Conservation (phyloP, 2,113 vertebrate genomes). For the Puma concolor region DNA sequence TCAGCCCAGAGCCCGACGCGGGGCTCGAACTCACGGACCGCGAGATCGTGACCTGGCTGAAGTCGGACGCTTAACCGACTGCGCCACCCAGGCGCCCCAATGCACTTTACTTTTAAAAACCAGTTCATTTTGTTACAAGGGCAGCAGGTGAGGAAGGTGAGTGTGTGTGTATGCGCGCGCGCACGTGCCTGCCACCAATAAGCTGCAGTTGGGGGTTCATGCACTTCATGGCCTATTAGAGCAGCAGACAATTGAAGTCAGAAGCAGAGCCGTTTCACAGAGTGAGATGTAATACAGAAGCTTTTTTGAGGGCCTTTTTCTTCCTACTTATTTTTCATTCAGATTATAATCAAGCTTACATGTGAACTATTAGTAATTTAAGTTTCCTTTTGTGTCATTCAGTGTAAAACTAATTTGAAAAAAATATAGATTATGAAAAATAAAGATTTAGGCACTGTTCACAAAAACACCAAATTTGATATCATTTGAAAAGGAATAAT, state of each 20-base stretch:
- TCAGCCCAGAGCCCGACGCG: too few species aligned
- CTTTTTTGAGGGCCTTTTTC: slow-evolving; percentile 88
- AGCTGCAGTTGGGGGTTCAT: slow-evolving; percentile 78
- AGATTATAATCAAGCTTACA: slow-evolving; percentile 97
- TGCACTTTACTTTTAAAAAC: slow-evolving; percentile 58
- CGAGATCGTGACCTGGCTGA: too few species aligned
- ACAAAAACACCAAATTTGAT: slow-evolving; percentile 28
- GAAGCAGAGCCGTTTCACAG: slow-evolving; percentile 84
- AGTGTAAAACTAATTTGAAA: slow-evolving; percentile 98
- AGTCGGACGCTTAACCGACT: too few species aligned
- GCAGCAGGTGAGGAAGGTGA: slow-evolving; percentile 84
- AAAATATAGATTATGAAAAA: slow-evolving; percentile 98
- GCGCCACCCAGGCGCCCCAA: too few species aligned
- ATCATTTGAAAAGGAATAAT: background rate
- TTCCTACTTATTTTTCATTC: slow-evolving; percentile 91
- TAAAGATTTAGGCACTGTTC: slow-evolving; percentile 99
- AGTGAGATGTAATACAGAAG: slow-evolving; percentile 81
- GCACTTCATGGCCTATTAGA: slow-evolving; percentile 85
- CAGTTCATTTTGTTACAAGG: slow-evolving; percentile 78
- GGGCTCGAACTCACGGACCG: too few species aligned
- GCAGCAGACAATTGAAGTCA: slow-evolving; percentile 87
- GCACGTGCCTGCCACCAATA: slow-evolving; percentile 77
- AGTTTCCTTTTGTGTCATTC: slow-evolving; percentile 97
- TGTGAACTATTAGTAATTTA: slow-evolving; percentile 98
- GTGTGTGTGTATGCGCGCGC: background rate